Conservation (phyloP, 2,113 vertebrate genomes). For the Sterrhoptilus dennistouni region DNA sequence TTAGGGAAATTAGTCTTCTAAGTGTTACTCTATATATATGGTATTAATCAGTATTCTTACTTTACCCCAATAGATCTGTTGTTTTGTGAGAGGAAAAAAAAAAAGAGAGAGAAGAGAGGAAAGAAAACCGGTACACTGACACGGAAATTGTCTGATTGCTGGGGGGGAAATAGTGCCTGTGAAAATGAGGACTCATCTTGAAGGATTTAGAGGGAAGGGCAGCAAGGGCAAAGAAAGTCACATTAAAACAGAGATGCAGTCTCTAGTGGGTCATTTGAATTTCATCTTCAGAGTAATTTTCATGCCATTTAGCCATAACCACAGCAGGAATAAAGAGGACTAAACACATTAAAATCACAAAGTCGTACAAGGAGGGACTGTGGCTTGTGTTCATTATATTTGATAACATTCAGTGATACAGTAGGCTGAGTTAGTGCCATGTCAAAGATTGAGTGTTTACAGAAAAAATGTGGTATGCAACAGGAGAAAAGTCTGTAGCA, state of each 20-base stretch:
- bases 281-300: constrained; percentile 65
- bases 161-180: neutral
- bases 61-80: neutral
- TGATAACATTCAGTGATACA: constrained; percentile 19
- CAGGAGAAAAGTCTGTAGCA: neutral
- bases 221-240: constrained; percentile 29
- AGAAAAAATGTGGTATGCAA: neutral
- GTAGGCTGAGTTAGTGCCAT: neutral
- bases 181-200: neutral
- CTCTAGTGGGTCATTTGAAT: constrained; percentile 65
- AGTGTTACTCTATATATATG: neutral
- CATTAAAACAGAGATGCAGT: constrained; percentile 37
- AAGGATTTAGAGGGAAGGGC: constrained; percentile 20
- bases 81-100: neutral
- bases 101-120: neutral
- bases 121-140: neutral
- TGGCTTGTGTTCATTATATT: neutral
- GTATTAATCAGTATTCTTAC: neutral
- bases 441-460: neutral
- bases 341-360: constrained; percentile 44
- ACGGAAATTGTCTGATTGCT: neutral
- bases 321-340: constrained; percentile 47
- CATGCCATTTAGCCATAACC: constrained; percentile 51
- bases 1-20: neutral
- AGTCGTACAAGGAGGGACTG: neutral